Evolutionary conservation across 2,797 vertebrate species (phyloP).

Genomic region (Hirundo rustica): DNA sequence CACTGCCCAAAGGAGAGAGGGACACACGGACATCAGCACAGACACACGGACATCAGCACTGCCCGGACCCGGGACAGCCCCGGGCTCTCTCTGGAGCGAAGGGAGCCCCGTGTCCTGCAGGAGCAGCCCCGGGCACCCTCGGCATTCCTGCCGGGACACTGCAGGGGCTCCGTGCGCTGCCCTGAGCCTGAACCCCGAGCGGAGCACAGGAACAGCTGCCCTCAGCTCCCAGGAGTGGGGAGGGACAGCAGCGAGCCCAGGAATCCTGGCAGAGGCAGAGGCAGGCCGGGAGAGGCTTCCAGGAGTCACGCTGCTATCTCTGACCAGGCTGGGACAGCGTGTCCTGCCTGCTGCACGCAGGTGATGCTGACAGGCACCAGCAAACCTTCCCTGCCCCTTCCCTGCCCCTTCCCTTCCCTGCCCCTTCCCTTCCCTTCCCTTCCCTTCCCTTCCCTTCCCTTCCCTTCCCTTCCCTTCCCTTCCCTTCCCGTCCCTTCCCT

Average conservation of each 20-base stretch:
- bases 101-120: no score
- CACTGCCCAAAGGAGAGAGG: no score
- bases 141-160: no score
- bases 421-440: not conserved
- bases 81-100: no score
- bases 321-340: not conserved
- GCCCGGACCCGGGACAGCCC: no score
- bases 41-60: no score
- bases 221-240: not conserved
- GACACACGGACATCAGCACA: no score
- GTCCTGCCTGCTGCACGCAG: not conserved
- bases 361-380: not conserved
- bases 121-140: no score
- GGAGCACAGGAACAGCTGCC: not conserved
- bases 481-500: not conserved
- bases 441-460: not conserved
- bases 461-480: not conserved
- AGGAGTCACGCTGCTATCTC: not conserved
- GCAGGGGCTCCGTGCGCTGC: not conserved
- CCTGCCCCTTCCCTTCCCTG: no score
- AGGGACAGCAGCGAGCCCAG: not conserved
- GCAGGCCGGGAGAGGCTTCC: not conserved
- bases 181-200: not conserved
- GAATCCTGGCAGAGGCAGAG: not conserved
- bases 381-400: not conserved